Evolutionary conservation across 92 coral and sea anemone species (phyloP).

Genomic region (Parazoanthus darwini): DNA sequence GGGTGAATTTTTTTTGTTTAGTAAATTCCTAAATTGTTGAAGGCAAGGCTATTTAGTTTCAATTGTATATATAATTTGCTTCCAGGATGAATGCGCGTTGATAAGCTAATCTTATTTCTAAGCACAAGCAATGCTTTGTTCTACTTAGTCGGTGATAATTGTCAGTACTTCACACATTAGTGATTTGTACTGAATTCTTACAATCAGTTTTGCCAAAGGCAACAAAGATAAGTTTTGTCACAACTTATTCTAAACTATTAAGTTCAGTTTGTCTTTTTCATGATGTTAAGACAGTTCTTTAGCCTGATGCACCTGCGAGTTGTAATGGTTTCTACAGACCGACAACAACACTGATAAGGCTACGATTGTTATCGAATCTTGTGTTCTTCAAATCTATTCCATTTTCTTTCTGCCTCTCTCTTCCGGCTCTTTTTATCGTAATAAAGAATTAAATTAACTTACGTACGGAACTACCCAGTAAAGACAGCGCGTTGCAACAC

Average conservation of each 20-base stretch:
- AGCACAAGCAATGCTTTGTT: neutral
- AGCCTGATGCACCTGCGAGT: neutral
- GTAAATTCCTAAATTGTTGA: neutral
- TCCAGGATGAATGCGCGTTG: neutral
- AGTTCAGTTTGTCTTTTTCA: neutral
- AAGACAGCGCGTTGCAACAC: neutral
- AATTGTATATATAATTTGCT: neutral
- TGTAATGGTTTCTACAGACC: neutral
- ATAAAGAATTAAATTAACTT: neutral
- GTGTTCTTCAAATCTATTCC: conserved; percentile 25
- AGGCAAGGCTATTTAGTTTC: neutral
- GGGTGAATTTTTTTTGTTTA: neutral
- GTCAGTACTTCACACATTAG: neutral
- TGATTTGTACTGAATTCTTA: neutral
- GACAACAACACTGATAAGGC: conserved; percentile 10
- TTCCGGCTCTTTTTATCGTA: neutral
- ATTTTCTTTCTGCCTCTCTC: neutral
- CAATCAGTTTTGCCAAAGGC: neutral
- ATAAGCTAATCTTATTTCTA: neutral
- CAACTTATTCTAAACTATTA: neutral
- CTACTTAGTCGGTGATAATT: neutral
- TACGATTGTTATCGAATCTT: neutral
- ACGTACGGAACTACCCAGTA: neutral
- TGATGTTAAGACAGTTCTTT: neutral
- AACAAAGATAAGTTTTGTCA: neutral